Percentiles rank a stretch among this genome's conserved stretches.
Conservation (phyloP, 92 coral and sea anemone genomes). For the Nematostella vectensis region DNA sequence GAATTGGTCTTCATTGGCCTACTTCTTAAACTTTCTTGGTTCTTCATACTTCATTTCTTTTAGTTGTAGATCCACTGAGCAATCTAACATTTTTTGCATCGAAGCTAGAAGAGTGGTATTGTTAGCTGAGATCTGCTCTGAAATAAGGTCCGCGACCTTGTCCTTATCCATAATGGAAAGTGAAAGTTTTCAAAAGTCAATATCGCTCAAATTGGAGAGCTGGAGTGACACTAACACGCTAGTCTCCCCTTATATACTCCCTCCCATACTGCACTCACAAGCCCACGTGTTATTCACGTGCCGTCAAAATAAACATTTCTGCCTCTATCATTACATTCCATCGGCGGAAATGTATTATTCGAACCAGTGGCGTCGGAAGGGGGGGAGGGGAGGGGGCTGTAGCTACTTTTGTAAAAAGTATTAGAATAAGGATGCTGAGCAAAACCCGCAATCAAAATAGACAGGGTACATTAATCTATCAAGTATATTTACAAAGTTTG, state of each 20-base stretch:
- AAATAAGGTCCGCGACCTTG: not conserved
- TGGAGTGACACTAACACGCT: not conserved
- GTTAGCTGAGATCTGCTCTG: not conserved
- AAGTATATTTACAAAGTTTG: too few species aligned
- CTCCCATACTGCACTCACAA: slow-evolving; percentile 1
- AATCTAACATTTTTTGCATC: not conserved
- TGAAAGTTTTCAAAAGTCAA: not conserved
- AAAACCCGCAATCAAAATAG: too few species aligned
- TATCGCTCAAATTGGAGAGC: not conserved
- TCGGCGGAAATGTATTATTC: not conserved
- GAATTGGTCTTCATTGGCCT: slow-evolving; percentile 17
- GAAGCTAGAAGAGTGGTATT: slow-evolving; percentile 7
- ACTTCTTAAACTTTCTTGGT: slow-evolving; percentile 10
- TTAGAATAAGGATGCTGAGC: too few species aligned
- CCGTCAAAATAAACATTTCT: slow-evolving; percentile 5
- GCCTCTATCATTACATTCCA: not conserved
- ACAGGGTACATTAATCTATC: too few species aligned
- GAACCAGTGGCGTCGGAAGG: too few species aligned
- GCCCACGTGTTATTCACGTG: slow-evolving; percentile 4
- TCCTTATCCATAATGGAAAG: not conserved
- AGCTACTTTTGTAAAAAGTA: too few species aligned
- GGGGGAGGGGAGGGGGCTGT: too few species aligned
- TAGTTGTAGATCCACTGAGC: slow-evolving; percentile 1
- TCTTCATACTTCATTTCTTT: slow-evolving; percentile 7
- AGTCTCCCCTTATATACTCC: not conserved